Evolutionary conservation across 2,797 vertebrate species (phyloP), one percentile per base, ranked within the genome.

Genomic region (Smutsia gigantea): DNA sequence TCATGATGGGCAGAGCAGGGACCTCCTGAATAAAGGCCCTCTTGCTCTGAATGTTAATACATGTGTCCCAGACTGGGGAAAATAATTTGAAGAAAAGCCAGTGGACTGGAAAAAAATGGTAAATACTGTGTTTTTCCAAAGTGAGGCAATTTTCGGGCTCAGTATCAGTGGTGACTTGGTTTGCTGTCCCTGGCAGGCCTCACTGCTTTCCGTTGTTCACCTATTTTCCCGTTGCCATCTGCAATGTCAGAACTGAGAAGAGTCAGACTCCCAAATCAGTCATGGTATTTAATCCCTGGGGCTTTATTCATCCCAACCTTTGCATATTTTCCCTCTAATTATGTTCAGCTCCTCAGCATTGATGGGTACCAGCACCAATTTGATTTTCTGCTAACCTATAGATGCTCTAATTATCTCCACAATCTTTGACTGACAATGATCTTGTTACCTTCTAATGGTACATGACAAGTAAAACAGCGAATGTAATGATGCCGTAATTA

Each of bases 381-480:
- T 97, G 90, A 31, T 97, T 97, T 96, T 93, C 88, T 90, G 95
- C 95, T 97, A 53, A 88, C 66, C 97, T 92, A 75, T 83, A 90
- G 93, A 87, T 96, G 87, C 92, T 94, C 96, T 97, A 96, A 98
- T 97, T 98, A 97, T 85, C 88, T 96, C 71, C 97, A 79, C 95
- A 53, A 12, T 83, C 96, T 97, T 96, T 97, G 93, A 79, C 92
- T 93, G 95, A 83, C 93, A 84, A 49, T 97, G 95, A 94, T 97
- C 84, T 91, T 97, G 96, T 97, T 97, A 96, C 94, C 93, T 95
- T 92, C 96, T 97, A 94, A 82, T 97, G 93, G 72, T 87, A 89
- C 92, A 68, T 59, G 82, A 93, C 95, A 97, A 72, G 91, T 95
- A n/a, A 96, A 95, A 95, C 83, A 82, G 69, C n/a, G 74, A 72